Conservation (phyloP, 2,888 invertebrate genomes). For the Sisyra terminalis region DNA sequence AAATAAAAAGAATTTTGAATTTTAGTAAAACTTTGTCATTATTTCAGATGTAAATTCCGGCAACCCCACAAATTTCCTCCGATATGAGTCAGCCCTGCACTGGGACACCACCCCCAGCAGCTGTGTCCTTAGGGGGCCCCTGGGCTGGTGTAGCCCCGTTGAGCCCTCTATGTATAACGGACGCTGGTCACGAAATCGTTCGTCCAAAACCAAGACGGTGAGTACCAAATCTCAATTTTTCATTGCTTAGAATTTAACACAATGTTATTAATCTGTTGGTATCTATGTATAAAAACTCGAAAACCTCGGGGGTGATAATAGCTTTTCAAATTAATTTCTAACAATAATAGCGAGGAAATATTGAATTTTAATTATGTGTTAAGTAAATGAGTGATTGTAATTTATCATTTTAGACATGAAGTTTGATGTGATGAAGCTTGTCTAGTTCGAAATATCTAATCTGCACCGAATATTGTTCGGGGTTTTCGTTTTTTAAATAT, state of each 20-base stretch:
- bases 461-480: no score
- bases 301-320: no score
- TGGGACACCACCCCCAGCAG: constrained; percentile 8
- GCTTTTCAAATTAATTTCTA: no score
- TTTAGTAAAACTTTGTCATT: not conserved
- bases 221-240: constrained; percentile 14
- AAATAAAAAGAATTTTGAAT: not conserved
- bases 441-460: no score
- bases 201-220: constrained; percentile 75
- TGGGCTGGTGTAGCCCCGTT: constrained; percentile 39
- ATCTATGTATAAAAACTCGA: no score
- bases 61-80: not conserved
- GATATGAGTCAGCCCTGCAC: constrained; percentile 8
- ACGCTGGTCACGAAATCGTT: constrained; percentile 70
- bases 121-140: constrained; percentile 5
- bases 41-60: constrained; percentile 2
- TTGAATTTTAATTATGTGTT: constrained; percentile 18
- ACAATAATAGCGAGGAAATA: constrained; percentile 13
- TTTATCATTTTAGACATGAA: constrained; percentile 8
- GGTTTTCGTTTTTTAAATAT: no score
- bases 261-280: no score
- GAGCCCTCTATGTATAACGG: constrained; percentile 47
- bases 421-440: no score
- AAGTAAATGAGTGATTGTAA: constrained; percentile 14
- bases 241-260: no score